Base-by-base conservation (phyloP, 1,140 invertebrate species). In the Diplogasteroides magnus region DNA sequence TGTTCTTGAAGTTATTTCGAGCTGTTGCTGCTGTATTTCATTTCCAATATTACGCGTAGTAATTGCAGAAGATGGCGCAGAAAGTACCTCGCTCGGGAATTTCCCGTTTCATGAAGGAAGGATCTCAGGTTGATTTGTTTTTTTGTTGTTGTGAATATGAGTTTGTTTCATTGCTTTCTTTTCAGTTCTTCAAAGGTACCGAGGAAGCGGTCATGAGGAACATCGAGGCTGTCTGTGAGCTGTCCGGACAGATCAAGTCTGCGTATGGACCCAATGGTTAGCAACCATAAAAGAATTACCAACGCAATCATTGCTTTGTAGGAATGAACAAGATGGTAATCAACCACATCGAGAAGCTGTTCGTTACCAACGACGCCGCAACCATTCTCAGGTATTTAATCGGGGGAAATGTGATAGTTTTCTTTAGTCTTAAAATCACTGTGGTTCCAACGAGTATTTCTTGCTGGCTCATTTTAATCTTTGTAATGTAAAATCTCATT, bases 291-390 rank as follows among this genome's bases (percentile, higher is more conserved):
- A 6, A 27, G 0, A 2, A 26, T 31, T 23, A 1, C 25, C 29
- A 3, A 27, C 14, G 63, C 19, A 61, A 28, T 28, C 19, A 31
- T 60, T 78, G 61, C 71, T 55, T 74, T 79, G 27, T 90, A 88
- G 95, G 96, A 23, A 95, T 98, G 90, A 98, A 98, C 83, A 99
- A 99, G 87, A 97, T 99, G 90, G 89, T 99, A 6, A 98, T 99
- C 37, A 99, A 99, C 85, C 94, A 98, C 81, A 87, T 98, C 74
- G 95, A 97, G 79, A 98, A 98, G 83, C 87, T 98, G 68, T 98
- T 98, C 86, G 91, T 99, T 1, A 99, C 97, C 0, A 98, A 92
- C 85, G 97, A 99, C 88, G 97, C 96, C 57, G 95, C 92, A 0
- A 98, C 96, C 0, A 98, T 99, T 68, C 91, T 99, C 65, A n/a